Evolutionary conservation across 2,797 vertebrate species (phyloP), one percentile per base, ranked within the genome.

Genomic region (Poecilia wingei): DNA sequence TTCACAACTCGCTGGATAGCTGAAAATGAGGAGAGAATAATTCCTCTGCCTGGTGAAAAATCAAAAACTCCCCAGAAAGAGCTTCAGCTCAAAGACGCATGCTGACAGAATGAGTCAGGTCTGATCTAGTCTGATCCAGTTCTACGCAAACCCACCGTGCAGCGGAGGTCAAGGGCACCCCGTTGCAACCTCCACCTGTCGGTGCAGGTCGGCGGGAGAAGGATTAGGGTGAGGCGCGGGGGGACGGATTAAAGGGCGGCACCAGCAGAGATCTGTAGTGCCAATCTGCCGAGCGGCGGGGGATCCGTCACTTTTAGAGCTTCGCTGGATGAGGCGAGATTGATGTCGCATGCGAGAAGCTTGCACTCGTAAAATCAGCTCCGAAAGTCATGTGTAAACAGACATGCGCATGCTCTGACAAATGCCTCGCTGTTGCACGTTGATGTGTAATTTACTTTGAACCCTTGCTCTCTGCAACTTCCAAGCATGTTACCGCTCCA

Each of bases 91-190:
- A 25, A 49, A 74, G 77, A 80, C 77, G 74, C 59, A 78, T 9
- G 31, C 68, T 0, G 33, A 47, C 82, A 83, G 79, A 75, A 64
- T 59, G 82, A 87, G 76, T 76, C 51, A 10, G 75, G 78, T 46
- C 81, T 93, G 87, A 93, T 91, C 89, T 33, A 66, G 85, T 86
- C 86, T 92, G 87, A 93, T 94, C 91, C 91, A 91, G 93, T 92
- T 75, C 87, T 61, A 68, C 33, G 31, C 76, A 59, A 57, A 81
- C 82, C 77, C 80, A 74, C 75, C 22, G 49, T 77, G 82, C 78
- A 47, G 83, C 25, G 39, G 75, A 85, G 94, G 93, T 93, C 91
- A 92, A 92, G 90, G 89, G 87, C 92, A 76, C 90, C 88, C 84
- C 78, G 28, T 81, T 46, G 84, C 84, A 88, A 87, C 86, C 75